phyloP scores from a whole-genome alignment of 2,113 vertebrate genomes.

The Pampusana beccarii region DNA sequence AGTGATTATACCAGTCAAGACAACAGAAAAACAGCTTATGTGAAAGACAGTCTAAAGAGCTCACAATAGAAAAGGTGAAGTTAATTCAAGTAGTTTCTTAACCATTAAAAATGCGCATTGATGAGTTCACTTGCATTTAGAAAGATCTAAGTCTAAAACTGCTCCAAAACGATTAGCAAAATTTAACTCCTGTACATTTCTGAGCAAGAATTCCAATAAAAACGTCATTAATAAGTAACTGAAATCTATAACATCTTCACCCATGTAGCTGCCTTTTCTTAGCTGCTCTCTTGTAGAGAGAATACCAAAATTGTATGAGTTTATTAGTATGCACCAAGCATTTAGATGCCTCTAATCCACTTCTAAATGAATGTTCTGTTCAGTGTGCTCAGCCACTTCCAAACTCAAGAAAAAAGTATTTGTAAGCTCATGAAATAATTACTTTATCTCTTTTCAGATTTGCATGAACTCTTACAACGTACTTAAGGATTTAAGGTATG shows the following conservation, averaged over 20 bases:
- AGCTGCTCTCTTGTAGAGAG: not conserved
- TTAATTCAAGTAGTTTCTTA: not conserved
- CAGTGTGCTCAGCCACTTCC: not conserved
- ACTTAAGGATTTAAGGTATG: not conserved
- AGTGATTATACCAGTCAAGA: not conserved
- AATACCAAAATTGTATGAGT: conserved; percentile 13
- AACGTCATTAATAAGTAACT: conserved; percentile 1
- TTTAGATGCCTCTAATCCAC: conserved; percentile 50
- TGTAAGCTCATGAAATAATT: not conserved
- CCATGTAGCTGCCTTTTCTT: not conserved
- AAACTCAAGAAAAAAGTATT: conserved; percentile 19
- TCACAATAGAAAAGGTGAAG: not conserved
- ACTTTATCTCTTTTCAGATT: not conserved
- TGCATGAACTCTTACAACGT: not conserved
- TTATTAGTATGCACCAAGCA: conserved; percentile 34
- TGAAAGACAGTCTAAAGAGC: not conserved
- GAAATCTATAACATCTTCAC: not conserved
- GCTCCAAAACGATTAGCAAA: not conserved
- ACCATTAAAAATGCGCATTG: not conserved
- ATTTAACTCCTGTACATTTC: not conserved
- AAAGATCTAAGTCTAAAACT: not conserved
- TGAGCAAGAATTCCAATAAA: not conserved
- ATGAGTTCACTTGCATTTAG: not conserved
- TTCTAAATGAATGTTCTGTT: conserved; percentile 62
- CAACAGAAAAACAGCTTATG: not conserved